Conservation (phyloP, 2,797 vertebrate species). For the Sebastiscus tertius region DNA sequence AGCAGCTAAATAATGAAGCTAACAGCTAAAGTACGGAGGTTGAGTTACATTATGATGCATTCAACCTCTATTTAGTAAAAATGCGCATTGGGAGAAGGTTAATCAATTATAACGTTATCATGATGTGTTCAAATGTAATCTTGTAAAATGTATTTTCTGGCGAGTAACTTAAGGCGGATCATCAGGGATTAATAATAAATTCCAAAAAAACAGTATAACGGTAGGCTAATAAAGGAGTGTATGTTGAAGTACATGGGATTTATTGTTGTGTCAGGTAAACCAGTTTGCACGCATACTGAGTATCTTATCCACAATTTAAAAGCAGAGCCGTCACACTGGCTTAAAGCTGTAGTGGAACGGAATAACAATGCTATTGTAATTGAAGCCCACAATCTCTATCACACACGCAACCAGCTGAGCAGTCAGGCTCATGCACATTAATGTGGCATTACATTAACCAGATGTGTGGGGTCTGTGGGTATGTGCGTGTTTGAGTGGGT, state of each 20-base stretch:
- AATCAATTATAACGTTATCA: too few relatives aligned
- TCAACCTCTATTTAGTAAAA: neutral
- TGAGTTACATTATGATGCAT: neutral
- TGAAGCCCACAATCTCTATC: conserved; percentile 26
- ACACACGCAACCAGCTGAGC: conserved; percentile 50
- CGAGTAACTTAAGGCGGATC: neutral
- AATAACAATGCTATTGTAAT: conserved; percentile 39
- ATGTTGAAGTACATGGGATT: neutral
- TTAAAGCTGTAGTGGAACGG: conserved; percentile 38
- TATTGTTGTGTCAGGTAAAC: neutral
- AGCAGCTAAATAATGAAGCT: neutral
- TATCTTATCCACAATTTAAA: conserved; percentile 30
- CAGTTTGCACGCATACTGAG: too few relatives aligned
- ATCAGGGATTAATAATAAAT: neutral
- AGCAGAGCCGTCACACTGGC: conserved; percentile 27
- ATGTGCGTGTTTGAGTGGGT: conserved; percentile 58
- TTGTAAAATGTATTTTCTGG: neutral
- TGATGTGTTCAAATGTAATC: neutral
- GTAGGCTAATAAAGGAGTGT: neutral
- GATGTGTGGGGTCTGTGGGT: conserved; percentile 57
- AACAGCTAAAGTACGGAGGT: neutral
- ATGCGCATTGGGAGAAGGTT: neutral
- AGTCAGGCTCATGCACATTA: conserved; percentile 57
- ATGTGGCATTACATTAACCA: conserved; percentile 57
- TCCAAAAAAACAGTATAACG: neutral